A percentile compares a stretch with the other conserved stretches of the same genome.
These are phyloP conservation scores for Labeo catla DNA, from an alignment of 2,113 vertebrate species.

Conservation along the genomic window DNA sequence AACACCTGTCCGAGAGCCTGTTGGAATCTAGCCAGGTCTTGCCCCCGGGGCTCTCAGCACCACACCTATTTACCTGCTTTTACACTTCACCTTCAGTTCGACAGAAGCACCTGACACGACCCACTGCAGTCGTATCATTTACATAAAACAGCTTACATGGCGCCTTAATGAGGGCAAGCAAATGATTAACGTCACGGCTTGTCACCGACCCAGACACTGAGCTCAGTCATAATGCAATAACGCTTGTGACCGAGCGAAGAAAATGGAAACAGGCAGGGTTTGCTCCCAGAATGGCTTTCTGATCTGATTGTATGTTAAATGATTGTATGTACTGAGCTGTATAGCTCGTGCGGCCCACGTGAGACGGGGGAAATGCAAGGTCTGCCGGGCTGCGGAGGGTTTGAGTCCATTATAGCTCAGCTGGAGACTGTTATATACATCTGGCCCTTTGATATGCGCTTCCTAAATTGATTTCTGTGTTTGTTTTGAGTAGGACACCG, in stretches of 20 bases:
- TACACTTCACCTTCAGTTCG: constrained; percentile 14
- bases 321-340: constrained; percentile 40
- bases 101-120: constrained; percentile 14
- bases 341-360: constrained; percentile 25
- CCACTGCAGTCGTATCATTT: constrained; percentile 20
- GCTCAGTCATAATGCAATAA: constrained; percentile 1
- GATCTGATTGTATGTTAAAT: constrained; percentile 49
- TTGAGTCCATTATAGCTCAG: constrained; percentile 58
- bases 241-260: not conserved
- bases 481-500: constrained; percentile 84
- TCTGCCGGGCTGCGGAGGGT: constrained; percentile 21
- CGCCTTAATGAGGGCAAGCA: constrained; percentile 35
- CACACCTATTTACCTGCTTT: constrained; percentile 13
- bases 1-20: constrained; percentile 90
- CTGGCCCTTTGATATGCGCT: constrained; percentile 53
- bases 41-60: not conserved
- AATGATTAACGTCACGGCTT: constrained; percentile 44
- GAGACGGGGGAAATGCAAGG: constrained; percentile 32
- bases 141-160: constrained; percentile 41
- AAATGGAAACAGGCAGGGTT: constrained; percentile 39
- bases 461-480: constrained; percentile 52
- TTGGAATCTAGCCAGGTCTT: constrained; percentile 92
- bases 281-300: constrained; percentile 45
- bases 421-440: constrained; percentile 49
- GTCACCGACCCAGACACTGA: not conserved